These are phyloP conservation scores for Synanthedon vespiformis DNA, from an alignment of 2,888 invertebrate genomes.

Conservation along the genomic window DNA sequence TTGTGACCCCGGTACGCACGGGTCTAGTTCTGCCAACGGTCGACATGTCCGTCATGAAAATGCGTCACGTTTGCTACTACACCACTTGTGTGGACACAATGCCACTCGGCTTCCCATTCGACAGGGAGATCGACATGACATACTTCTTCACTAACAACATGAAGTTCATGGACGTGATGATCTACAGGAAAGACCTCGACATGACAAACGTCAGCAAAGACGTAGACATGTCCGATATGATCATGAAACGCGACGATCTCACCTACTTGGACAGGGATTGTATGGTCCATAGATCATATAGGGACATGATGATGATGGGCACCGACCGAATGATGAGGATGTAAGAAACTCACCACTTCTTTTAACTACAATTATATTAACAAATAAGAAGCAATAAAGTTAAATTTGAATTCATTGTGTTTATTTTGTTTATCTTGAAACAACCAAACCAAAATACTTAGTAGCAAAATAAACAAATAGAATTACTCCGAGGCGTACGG, in stretches of 20 bases:
- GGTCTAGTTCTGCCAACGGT: slow-evolving; percentile 53
- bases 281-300: slow-evolving; percentile 46
- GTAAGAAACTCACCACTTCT: slow-evolving; percentile 15
- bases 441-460: too few relatives aligned
- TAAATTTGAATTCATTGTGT: background rate
- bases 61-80: slow-evolving; percentile 66
- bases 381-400: background rate
- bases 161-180: slow-evolving; percentile 72
- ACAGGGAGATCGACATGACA: slow-evolving; percentile 72
- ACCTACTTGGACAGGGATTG: slow-evolving; percentile 51
- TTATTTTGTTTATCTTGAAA: background rate
- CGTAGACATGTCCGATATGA: slow-evolving; percentile 44
- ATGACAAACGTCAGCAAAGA: slow-evolving; percentile 40
- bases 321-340: slow-evolving; percentile 41
- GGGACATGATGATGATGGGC: slow-evolving; percentile 51
- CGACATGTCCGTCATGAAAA: slow-evolving; percentile 57
- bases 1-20: slow-evolving; percentile 68
- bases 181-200: slow-evolving; percentile 72
- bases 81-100: slow-evolving; percentile 71
- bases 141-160: slow-evolving; percentile 75
- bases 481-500: background rate
- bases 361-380: background rate
- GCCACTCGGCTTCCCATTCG: slow-evolving; percentile 82
- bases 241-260: slow-evolving; percentile 54
- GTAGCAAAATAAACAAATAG: background rate